A percentile compares a stretch with the other conserved stretches of the same genome.
Conservation (phyloP, 2,797 vertebrate species). For the Bucorvus abyssinicus region DNA sequence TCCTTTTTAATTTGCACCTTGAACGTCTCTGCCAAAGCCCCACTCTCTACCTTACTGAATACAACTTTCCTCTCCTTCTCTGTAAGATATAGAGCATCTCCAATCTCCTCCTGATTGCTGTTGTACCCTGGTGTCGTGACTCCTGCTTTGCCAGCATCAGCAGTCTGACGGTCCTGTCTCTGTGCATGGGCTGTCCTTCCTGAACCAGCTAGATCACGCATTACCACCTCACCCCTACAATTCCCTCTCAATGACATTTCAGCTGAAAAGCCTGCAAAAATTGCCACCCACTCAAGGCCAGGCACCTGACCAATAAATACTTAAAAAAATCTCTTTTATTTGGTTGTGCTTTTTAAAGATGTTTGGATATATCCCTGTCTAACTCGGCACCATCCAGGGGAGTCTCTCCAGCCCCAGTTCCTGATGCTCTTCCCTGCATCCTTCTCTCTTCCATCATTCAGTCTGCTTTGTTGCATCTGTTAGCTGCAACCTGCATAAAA, state of each 20-base stretch:
- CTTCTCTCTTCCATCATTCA: background rate
- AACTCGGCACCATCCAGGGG: background rate
- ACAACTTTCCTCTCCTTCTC: background rate
- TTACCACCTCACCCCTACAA: background rate
- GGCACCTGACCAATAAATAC: background rate
- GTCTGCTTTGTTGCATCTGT: background rate
- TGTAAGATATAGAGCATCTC: background rate
- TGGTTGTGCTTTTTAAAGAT: background rate
- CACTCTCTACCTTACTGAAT: background rate
- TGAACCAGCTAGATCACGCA: fast-evolving
- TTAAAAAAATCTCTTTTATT: background rate
- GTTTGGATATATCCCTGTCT: background rate
- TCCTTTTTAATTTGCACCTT: background rate
- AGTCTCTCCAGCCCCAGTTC: background rate
- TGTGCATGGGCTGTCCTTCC: background rate
- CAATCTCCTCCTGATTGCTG: fast-evolving
- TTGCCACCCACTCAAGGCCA: background rate
- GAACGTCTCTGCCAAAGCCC: background rate
- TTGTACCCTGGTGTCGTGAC: background rate
- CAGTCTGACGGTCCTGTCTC: background rate
- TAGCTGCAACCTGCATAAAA: background rate
- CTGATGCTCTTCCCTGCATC: background rate
- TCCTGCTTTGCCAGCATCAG: background rate
- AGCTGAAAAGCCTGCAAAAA: background rate
- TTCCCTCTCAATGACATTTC: background rate